Percentiles rank a stretch among this genome's conserved stretches.
Evolutionary conservation across 2,797 vertebrate genomes (phyloP).

Genomic region (Coendou prehensilis): DNA sequence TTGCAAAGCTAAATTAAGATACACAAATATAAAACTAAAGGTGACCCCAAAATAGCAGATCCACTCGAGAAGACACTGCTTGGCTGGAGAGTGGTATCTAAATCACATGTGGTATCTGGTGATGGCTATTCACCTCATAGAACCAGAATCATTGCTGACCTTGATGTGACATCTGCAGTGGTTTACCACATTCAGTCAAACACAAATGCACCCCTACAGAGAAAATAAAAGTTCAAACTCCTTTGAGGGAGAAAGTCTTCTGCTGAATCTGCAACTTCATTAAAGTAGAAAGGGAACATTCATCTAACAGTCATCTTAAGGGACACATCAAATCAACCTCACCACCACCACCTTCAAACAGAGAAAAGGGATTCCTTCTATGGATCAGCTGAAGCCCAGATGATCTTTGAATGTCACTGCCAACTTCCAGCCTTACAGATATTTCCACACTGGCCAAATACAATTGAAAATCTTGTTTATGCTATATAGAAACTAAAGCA

Average conservation of each 20-base stretch:
- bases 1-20: slow-evolving; percentile 63
- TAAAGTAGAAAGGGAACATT: not conserved
- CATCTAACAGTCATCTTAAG: not conserved
- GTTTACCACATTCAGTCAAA: not conserved
- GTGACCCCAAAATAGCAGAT: not conserved
- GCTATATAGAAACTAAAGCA: not conserved
- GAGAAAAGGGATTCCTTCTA: not conserved
- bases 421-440: not conserved
- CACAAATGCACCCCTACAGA: slow-evolving; percentile 25
- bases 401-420: not conserved
- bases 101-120: not conserved
- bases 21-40: slow-evolving; percentile 41
- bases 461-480: slow-evolving; percentile 1
- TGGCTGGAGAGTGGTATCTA: not conserved
- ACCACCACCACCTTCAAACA: not conserved
- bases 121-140: not conserved
- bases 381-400: not conserved
- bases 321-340: not conserved
- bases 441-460: not conserved
- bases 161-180: not conserved
- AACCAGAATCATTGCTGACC: not conserved
- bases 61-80: not conserved
- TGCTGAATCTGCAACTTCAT: not conserved
- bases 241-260: not conserved
- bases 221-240: not conserved